Evolutionary conservation across 30 jellyfish, hydroid and myxozoan genomes (phyloP), one percentile per base, ranked within the genome.

Genomic region (Pelagia noctiluca): DNA sequence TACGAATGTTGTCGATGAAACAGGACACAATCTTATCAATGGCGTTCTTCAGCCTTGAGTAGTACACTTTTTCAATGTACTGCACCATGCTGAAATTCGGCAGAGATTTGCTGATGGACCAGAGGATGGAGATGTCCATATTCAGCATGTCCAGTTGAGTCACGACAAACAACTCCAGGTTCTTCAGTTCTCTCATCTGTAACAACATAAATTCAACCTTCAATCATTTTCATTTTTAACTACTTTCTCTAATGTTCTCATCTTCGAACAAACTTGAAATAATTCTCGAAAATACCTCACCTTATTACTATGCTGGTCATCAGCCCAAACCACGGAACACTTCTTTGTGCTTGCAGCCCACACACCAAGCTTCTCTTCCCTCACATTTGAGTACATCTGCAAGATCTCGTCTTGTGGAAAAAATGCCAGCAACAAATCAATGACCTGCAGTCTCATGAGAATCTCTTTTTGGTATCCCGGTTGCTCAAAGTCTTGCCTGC

Each of bases 311-410:
- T 70, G 76, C n/a, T 47, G 63, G n/a, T 84, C 88, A 63, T 84
- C 95, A 31, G 95, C 88, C 95, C 95, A 84, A 3, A 88, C 48
- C 24, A 84, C 95, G 2, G 95, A 84, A 21, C 74, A 38, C 70
- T 74, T 84, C 84, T 84, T 71, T n/a, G 83, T 32, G 4, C 83
- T 84, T 23, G 88, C 67, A 38, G 33, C 21, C 0, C 42, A 49
- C 64, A 46, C 54, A 10, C 65, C 82, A 42, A 84, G 47, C 21
- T 84, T 60, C 22, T 62, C 79, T 50, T 34, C 53, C 24, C 95
- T 60, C 24, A 81, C 50, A 23, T 30, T 63, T 10, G 84, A 47
- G 50, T 84, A 84, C 77, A 84, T 2, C 34, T 84, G 78, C n/a
- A 84, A 64, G 3, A 84, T 74, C 11, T 73, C 95, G 1, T 42